Percentiles rank a stretch among this genome's conserved stretches.
Conservation (phyloP, 2,113 vertebrate species). For the Ceyx margarethae region DNA sequence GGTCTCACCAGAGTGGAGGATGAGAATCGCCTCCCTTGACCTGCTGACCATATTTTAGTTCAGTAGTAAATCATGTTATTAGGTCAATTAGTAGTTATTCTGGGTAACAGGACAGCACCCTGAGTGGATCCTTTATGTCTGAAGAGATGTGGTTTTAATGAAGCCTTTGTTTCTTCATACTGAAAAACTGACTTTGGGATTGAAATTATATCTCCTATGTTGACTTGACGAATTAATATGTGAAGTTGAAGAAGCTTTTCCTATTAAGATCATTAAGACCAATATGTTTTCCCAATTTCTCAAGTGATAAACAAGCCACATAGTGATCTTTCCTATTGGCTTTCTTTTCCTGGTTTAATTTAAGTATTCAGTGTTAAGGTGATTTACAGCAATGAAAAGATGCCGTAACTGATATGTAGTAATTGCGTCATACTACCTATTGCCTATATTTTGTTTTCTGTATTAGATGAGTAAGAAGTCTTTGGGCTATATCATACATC, state of each 20-base stretch:
- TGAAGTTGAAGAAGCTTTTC: neutral
- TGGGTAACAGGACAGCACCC: neutral
- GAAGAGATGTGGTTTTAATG: neutral
- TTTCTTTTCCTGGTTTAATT: neutral
- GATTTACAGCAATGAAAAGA: neutral
- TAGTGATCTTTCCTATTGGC: neutral
- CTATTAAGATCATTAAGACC: neutral
- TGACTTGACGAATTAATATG: neutral
- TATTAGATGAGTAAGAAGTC: neutral
- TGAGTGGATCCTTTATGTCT: neutral
- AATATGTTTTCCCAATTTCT: neutral
- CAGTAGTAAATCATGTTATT: neutral
- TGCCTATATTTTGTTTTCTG: neutral
- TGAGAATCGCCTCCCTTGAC: neutral
- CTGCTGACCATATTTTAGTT: neutral
- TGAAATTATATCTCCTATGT: neutral
- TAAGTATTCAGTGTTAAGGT: neutral
- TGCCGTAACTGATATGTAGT: neutral
- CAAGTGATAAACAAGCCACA: neutral
- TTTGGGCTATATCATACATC: neutral
- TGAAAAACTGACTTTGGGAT: neutral
- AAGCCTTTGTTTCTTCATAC: neutral
- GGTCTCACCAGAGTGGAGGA: neutral
- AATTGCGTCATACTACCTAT: neutral
- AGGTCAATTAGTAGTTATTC: neutral